Evolutionary conservation across 2,797 vertebrate genomes (phyloP).

Genomic region (Avahi laniger): DNA sequence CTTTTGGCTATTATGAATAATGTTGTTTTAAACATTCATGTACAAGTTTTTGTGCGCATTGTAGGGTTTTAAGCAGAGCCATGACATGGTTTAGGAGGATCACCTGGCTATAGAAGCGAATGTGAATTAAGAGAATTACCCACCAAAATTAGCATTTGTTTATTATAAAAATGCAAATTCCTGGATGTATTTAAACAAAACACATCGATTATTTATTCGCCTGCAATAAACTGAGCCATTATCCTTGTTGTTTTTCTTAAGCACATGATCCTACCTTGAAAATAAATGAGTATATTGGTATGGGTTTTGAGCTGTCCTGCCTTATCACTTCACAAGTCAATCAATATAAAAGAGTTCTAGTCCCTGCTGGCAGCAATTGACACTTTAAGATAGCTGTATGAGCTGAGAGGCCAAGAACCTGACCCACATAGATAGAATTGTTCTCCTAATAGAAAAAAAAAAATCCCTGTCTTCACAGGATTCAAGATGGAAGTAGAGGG

Average conservation of each 20-base stretch:
- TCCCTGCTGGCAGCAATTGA: background rate
- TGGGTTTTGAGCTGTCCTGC: constrained; percentile 32
- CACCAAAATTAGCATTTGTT: background rate
- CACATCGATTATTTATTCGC: background rate
- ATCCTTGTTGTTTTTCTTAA: background rate
- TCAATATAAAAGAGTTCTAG: constrained; percentile 56
- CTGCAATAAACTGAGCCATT: background rate
- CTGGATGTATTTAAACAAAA: background rate
- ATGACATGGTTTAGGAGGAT: background rate
- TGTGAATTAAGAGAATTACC: constrained; percentile 14
- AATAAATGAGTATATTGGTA: constrained; percentile 30
- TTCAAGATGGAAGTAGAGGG: background rate
- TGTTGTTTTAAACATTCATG: background rate
- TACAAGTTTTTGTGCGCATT: background rate
- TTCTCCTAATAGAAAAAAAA: background rate
- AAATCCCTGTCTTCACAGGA: background rate
- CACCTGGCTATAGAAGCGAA: background rate
- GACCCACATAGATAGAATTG: background rate
- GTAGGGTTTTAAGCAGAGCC: background rate
- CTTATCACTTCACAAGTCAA: constrained; percentile 45
- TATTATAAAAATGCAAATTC: constrained; percentile 5
- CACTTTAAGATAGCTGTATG: constrained; percentile 27
- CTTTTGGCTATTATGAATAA: background rate
- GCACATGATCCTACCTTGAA: constrained; percentile 10
- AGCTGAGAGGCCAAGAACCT: constrained; percentile 33